phyloP scores from a whole-genome alignment of 30 jellyfish, hydroid and myxozoan genomes.

The Phacellophora camtschatica region DNA sequence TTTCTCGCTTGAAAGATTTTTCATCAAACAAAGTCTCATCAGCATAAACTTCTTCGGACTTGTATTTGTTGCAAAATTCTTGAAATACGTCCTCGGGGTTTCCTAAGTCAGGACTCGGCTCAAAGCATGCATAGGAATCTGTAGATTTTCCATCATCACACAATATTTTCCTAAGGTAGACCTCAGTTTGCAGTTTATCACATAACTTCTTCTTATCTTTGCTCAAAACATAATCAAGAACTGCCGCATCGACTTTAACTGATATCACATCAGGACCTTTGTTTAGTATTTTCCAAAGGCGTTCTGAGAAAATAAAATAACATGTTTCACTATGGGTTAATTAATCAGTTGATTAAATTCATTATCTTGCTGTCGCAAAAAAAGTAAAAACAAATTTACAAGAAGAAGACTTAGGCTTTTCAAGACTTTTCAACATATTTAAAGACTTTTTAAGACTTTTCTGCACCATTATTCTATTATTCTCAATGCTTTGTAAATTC shows the following conservation, averaged over 20 bases:
- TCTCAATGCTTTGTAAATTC: no score
- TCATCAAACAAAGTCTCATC: neutral
- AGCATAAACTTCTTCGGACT: neutral
- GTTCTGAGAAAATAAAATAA: neutral
- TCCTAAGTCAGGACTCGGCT: neutral
- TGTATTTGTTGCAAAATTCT: neutral
- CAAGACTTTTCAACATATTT: no score
- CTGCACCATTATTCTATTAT: no score
- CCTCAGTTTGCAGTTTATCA: neutral
- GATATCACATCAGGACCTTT: slow-evolving; percentile 8
- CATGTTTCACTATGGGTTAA: neutral
- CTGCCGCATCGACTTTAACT: neutral
- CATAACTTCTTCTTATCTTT: neutral
- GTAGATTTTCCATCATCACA: neutral
- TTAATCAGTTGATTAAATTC: no score
- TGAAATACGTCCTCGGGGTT: neutral
- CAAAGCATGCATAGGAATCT: slow-evolving; percentile 1
- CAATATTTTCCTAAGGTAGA: neutral
- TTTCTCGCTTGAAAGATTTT: neutral
- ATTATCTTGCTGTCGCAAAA: no score
- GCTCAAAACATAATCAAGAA: neutral
- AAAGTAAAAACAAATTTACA: no score
- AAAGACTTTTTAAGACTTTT: no score
- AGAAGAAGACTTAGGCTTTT: no score
- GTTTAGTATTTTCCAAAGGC: slow-evolving; percentile 5